These are phyloP conservation scores for Serilophus lunatus DNA, from an alignment of 2,113 vertebrate genomes.

Conservation along the genomic window DNA sequence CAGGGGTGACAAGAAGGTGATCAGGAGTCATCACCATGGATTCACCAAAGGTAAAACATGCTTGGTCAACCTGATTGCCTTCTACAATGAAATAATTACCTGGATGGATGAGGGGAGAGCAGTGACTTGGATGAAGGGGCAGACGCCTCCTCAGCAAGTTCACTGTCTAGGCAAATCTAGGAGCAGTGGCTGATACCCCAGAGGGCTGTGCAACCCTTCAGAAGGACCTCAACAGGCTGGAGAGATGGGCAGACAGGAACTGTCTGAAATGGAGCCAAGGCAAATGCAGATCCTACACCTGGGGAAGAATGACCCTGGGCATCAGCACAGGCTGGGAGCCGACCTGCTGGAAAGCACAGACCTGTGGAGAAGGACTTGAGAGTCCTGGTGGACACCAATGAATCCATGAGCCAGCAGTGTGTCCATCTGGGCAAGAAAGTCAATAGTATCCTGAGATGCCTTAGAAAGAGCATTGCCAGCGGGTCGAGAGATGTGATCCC, in stretches of 20 bases:
- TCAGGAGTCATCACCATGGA: neutral
- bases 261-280: neutral
- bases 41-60: too few relatives aligned
- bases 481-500: neutral
- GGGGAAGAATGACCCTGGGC: neutral
- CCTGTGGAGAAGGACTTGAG: neutral
- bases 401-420: too few relatives aligned
- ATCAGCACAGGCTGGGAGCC: neutral
- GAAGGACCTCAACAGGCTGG: neutral
- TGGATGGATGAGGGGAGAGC: neutral
- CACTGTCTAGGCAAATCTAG: neutral
- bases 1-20: too few relatives aligned
- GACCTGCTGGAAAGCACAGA: neutral
- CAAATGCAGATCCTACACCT: neutral
- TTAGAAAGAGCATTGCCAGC: neutral
- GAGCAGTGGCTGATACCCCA: neutral
- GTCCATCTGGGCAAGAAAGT: neutral
- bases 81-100: neutral
- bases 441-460: accelerated
- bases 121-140: neutral
- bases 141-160: neutral
- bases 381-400: neutral
- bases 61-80: neutral
- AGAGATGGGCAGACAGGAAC: neutral
- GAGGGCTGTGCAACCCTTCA: neutral